These are phyloP conservation scores for Danio aesculapii DNA, from an alignment of 2,797 vertebrate genomes.

Conservation along the genomic window DNA sequence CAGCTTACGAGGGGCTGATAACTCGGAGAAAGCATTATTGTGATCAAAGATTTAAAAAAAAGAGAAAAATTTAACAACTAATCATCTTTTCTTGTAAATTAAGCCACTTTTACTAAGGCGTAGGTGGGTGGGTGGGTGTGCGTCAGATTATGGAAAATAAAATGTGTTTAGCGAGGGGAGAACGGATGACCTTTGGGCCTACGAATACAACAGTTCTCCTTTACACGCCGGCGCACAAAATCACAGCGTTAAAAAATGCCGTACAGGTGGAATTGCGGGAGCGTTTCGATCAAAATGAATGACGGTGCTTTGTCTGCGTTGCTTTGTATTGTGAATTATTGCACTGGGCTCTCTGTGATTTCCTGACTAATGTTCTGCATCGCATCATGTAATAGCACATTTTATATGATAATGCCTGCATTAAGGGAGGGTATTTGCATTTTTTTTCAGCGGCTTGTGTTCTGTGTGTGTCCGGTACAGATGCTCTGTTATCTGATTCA, in stretches of 20 bases:
- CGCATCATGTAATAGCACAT: constrained; percentile 66
- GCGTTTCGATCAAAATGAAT: constrained; percentile 75
- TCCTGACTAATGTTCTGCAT: constrained; percentile 83
- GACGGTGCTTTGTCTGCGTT: constrained; percentile 63
- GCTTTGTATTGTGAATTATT: constrained; percentile 72
- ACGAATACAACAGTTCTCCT: neutral
- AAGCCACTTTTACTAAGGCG: constrained; percentile 62
- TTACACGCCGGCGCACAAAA: neutral
- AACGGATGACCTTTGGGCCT: constrained; percentile 23
- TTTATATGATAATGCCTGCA: constrained; percentile 58
- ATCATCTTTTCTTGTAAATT: constrained; percentile 80
- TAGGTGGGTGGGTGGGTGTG: neutral
- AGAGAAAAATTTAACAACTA: constrained; percentile 74
- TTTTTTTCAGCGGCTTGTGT: neutral
- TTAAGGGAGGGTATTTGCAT: constrained; percentile 1
- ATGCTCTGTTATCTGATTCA: neutral
- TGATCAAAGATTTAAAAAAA: constrained; percentile 65
- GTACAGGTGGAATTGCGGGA: constrained; percentile 63
- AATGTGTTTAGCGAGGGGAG: constrained; percentile 16
- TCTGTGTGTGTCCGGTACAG: constrained; percentile 7
- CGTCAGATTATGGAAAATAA: neutral
- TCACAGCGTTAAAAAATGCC: constrained; percentile 48
- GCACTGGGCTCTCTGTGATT: constrained; percentile 73
- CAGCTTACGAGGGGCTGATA: constrained; percentile 79
- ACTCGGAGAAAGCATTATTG: constrained; percentile 73